Evolutionary conservation across 2,797 vertebrate species (phyloP).

Genomic region (Neosilurus mollespiculum): DNA sequence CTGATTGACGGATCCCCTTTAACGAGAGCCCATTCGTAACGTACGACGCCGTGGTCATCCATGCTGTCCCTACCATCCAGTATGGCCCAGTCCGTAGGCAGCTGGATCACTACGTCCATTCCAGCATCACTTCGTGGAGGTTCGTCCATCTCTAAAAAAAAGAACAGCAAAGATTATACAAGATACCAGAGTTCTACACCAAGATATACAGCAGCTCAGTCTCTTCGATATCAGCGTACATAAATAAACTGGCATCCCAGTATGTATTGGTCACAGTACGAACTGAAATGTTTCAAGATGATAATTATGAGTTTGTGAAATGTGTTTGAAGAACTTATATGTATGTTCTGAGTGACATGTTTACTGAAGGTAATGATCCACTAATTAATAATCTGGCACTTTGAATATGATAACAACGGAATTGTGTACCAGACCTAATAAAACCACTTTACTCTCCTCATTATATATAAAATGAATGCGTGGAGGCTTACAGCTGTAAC

Average conservation of each 20-base stretch:
- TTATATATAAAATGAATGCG: not conserved
- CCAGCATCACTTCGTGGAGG: constrained; percentile 88
- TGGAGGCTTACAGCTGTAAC: not conserved
- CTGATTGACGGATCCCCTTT: constrained; percentile 81
- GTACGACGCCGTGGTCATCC: constrained; percentile 83
- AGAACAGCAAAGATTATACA: not conserved
- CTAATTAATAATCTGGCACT: not conserved
- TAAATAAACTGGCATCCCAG: not conserved
- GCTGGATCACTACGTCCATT: constrained; percentile 86
- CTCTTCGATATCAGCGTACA: not conserved
- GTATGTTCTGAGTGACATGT: not conserved
- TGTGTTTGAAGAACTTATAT: no score
- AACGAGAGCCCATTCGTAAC: constrained; percentile 86
- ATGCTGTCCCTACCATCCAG: constrained; percentile 90
- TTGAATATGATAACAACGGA: not conserved
- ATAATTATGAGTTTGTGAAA: no score
- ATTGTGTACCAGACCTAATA: not conserved
- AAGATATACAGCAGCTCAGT: not conserved
- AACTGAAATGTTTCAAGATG: not conserved
- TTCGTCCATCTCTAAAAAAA: constrained; percentile 67
- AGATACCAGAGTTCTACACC: not conserved
- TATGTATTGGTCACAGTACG: not conserved
- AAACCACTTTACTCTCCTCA: not conserved
- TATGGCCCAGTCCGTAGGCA: constrained; percentile 88
- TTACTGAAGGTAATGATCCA: not conserved